Evolutionary conservation across 53 echinoderm and acorn worm species (phyloP), one percentile per base, ranked within the genome.

Genomic region (Temnopleurus reevesii): DNA sequence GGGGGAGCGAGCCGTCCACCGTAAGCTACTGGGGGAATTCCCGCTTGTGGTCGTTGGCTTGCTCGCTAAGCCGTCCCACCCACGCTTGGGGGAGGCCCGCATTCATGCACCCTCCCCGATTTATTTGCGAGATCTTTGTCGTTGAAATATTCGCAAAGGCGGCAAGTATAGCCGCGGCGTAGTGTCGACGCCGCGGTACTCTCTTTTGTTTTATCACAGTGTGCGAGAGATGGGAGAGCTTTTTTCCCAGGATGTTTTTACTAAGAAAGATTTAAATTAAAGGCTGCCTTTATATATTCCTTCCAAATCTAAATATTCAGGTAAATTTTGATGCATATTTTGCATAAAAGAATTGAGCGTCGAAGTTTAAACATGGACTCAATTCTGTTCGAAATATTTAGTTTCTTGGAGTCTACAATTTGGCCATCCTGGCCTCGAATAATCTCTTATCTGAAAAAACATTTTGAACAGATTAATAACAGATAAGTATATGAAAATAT

Each of bases 91-190:
- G 18, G 21, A 18, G 47, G 81, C 8, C 30, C 2, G 45, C 45
- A 35, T 57, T 31, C 77, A 23, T 43, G 24, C 89, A 30, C 53
- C 4, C 36, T 57, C 85, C 46, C 45, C 44, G 85, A 59, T 85
- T 45, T 6, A 85, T 60, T 36, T 35, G 46, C 47, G 31, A 81
- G 83, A 55, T 85, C 24, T 60, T 60, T 85, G 44, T 36, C 29
- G 31, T 83, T 60, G 71, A 87, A 59, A 85, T 45, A 60, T 66
- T 87, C 71, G 65, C 88, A 34, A 63, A n/a, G 45, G 93, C 92
- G 97, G 97, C 97, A 97, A 97, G 97, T 97, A 97, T 97, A 86
- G 88, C 97, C 91, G 92, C 91, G 97, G 93, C 89, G 95, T 92
- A 83, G 95, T 95, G 91, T 96, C 95, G 89, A 87, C 95, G 90